Conservation (phyloP, 1,140 invertebrate genomes). For the Cyclargus thomasi region DNA sequence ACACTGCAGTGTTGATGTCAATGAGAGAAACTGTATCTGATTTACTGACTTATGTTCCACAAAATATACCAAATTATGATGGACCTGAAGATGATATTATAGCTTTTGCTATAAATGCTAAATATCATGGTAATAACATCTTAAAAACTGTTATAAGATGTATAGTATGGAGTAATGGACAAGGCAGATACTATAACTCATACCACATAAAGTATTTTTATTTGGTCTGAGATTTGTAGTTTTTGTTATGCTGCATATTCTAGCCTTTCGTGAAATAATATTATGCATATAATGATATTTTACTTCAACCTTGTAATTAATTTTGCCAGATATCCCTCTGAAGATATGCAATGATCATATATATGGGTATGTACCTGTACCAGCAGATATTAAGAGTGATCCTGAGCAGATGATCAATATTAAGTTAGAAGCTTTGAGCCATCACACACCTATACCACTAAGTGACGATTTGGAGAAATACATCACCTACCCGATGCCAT, state of each 20-base stretch:
- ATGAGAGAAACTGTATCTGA: constrained; percentile 79
- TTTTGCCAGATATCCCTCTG: constrained; percentile 79
- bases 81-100: constrained; percentile 96
- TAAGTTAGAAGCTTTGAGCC: constrained; percentile 75
- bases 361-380: constrained; percentile 90
- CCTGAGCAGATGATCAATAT: constrained; percentile 85
- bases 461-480: constrained; percentile 61
- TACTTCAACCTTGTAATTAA: background rate
- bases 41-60: constrained; percentile 84
- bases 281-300: constrained; percentile 2
- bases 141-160: too few species aligned
- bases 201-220: too few species aligned
- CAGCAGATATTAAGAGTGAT: constrained; percentile 82
- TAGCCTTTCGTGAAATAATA: background rate
- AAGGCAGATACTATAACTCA: background rate
- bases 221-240: too few species aligned
- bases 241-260: too few species aligned
- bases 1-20: constrained; percentile 91
- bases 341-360: constrained; percentile 87
- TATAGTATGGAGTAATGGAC: constrained; percentile 2
- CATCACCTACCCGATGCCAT: constrained; percentile 72
- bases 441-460: constrained; percentile 52
- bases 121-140: constrained; percentile 77
- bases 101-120: constrained; percentile 91
- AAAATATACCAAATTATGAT: constrained; percentile 78